These are phyloP conservation scores for Pterois miles DNA, from an alignment of 2,797 vertebrate species.

Conservation along the genomic window DNA sequence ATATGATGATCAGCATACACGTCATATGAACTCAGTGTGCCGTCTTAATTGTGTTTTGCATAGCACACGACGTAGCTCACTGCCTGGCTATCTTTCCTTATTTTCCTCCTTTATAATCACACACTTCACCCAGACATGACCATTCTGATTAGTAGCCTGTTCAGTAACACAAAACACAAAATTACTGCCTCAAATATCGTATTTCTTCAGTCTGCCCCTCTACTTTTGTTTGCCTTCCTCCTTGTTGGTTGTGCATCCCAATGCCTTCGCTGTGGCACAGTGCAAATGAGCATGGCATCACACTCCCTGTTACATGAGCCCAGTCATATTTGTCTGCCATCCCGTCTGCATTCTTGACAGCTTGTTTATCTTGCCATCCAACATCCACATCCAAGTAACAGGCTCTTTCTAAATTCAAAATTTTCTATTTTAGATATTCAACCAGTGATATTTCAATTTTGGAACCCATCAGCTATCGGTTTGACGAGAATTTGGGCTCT, in stretches of 20 bases:
- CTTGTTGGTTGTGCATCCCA: background rate
- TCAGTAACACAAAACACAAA: background rate
- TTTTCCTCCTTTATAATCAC: background rate
- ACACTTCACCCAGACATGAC: background rate
- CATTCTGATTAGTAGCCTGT: background rate
- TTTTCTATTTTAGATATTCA: background rate
- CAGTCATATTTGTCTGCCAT: background rate
- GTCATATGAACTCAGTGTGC: background rate
- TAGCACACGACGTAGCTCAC: background rate
- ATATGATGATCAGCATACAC: background rate
- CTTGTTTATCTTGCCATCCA: background rate
- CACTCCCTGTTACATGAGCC: background rate
- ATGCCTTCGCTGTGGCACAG: background rate
- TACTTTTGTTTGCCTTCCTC: background rate
- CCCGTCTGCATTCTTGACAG: background rate
- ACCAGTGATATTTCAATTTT: background rate
- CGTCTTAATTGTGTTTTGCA: too few relatives aligned
- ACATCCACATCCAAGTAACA: background rate
- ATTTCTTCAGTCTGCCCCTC: background rate
- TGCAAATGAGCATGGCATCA: constrained; percentile 7
- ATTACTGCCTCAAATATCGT: background rate
- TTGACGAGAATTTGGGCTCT: background rate
- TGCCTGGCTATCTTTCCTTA: background rate
- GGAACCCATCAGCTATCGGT: background rate
- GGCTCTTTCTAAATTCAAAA: background rate